Conservation (phyloP, 2,888 invertebrate genomes). For the Tipula vernalis region DNA sequence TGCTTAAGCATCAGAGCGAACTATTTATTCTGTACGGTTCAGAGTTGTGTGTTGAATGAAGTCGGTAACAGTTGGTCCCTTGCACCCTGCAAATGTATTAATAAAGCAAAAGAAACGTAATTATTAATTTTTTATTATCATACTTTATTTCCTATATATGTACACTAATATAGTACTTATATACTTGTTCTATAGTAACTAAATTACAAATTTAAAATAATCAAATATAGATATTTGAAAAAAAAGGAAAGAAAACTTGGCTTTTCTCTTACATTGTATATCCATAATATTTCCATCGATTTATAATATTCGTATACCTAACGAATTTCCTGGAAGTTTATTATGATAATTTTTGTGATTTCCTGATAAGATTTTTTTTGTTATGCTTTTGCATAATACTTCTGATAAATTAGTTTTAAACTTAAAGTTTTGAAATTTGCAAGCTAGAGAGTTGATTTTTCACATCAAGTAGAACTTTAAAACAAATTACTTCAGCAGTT, state of each 20-base stretch:
- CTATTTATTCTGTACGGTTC: no score
- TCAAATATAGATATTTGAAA: background rate
- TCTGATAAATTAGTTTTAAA: background rate
- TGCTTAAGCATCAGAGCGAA: no score
- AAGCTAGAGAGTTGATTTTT: background rate
- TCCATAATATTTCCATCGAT: background rate
- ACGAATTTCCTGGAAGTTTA: background rate
- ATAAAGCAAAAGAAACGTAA: no score
- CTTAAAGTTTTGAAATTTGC: background rate
- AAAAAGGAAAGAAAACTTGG: background rate
- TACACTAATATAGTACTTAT: no score
- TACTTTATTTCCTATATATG: no score
- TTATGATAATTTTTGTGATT: background rate
- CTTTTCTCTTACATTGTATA: background rate
- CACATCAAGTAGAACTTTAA: background rate
- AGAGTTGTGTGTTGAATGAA: no score
- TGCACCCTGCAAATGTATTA: no score
- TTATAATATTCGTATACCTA: background rate
- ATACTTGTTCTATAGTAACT: no score
- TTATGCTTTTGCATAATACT: background rate
- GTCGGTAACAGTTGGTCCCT: no score
- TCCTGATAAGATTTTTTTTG: background rate
- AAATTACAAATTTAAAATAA: background rate
- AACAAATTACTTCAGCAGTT: background rate
- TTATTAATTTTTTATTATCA: no score